These are phyloP conservation scores for Hololepta plana DNA, from an alignment of 2,888 invertebrate genomes.

Conservation along the genomic window DNA sequence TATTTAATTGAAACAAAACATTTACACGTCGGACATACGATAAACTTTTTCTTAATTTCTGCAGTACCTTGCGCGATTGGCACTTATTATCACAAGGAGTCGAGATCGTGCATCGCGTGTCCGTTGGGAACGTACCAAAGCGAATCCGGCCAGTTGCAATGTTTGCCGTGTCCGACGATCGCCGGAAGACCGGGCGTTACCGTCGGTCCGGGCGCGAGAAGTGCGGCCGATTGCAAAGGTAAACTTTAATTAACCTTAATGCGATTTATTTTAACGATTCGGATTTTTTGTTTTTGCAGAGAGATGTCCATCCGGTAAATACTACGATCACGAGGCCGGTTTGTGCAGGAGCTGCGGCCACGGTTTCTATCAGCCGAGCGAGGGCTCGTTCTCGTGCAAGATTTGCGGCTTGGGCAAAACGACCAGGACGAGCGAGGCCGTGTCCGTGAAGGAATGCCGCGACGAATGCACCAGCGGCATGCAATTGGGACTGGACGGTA, in stretches of 20 bases:
- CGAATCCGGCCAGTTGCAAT: conserved; percentile 75
- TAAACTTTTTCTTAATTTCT: too few relatives aligned
- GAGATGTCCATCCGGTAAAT: conserved; percentile 86
- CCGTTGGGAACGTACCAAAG: conserved; percentile 86
- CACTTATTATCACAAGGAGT: conserved; percentile 61
- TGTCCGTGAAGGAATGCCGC: conserved; percentile 70
- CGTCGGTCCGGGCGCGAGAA: conserved; percentile 69
- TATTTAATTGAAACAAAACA: conserved; percentile 26
- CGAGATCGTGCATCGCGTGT: conserved; percentile 66
- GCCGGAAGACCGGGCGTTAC: conserved; percentile 83
- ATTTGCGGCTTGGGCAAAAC: conserved; percentile 84
- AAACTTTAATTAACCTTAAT: conserved; percentile 8
- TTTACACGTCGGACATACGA: not conserved
- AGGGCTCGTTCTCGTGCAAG: conserved; percentile 77
- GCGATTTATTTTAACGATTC: conserved; percentile 4
- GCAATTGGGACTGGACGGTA: conserved; percentile 72
- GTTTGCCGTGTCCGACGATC: conserved; percentile 76
- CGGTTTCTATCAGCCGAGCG: conserved; percentile 81
- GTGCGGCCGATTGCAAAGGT: conserved; percentile 78
- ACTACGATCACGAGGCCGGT: conserved; percentile 75
- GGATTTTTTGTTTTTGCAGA: conserved; percentile 31
- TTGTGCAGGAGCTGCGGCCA: conserved; percentile 85
- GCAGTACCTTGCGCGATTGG: conserved; percentile 82
- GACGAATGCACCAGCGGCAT: conserved; percentile 80
- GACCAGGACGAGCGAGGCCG: conserved; percentile 77